phyloP scores from a whole-genome alignment of 2,888 invertebrate genomes.

The Mystacides longicornis region DNA sequence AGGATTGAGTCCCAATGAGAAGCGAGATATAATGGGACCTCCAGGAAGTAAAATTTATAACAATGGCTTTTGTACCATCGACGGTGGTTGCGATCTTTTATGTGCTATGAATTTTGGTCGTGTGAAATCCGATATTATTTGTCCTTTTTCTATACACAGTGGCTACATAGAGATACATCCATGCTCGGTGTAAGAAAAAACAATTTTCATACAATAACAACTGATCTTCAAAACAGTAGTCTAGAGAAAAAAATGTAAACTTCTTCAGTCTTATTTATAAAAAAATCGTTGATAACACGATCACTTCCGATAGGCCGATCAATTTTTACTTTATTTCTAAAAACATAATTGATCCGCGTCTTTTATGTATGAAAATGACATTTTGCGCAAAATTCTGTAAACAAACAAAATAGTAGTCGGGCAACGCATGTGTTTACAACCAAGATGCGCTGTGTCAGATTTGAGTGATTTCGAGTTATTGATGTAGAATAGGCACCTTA shows the following conservation, averaged over 20 bases:
- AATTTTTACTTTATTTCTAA: too few species aligned
- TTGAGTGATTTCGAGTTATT: too few species aligned
- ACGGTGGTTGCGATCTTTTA: slow-evolving; percentile 1
- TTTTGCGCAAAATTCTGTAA: too few species aligned
- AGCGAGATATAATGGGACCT: not conserved
- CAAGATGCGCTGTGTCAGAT: too few species aligned
- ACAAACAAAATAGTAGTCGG: too few species aligned
- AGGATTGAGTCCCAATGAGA: not conserved
- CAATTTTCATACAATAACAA: not conserved
- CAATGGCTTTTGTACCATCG: not conserved
- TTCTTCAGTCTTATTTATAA: not conserved
- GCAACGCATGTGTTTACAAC: too few species aligned
- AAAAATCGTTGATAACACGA: not conserved
- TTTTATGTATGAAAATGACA: too few species aligned
- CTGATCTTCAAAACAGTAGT: not conserved
- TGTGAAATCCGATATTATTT: not conserved
- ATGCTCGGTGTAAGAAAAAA: not conserved
- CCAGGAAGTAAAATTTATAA: slow-evolving; percentile 2
- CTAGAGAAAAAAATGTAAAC: not conserved
- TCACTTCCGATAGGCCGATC: too few species aligned
- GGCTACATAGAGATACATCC: too few species aligned
- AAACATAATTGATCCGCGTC: too few species aligned
- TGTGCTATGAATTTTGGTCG: not conserved
- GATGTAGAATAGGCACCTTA: too few species aligned
- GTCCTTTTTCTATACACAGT: not conserved